Base-by-base conservation (phyloP, 2,888 invertebrate species). In the Macrostomum cliftonense region DNA sequence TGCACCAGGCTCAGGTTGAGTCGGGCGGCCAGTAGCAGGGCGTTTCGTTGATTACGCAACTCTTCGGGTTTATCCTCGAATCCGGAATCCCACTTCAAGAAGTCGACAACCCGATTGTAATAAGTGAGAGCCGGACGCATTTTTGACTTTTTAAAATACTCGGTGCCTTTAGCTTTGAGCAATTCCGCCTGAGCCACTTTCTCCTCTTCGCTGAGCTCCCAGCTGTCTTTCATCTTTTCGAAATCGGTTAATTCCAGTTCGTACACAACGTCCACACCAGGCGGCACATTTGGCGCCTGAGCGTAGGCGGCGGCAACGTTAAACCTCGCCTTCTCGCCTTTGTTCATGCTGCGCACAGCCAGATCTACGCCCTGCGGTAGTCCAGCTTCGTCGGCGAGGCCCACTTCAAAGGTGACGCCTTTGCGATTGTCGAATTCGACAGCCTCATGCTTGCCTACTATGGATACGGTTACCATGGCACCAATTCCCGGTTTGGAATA, bases 141-240 rank as follows among this genome's bases (percentile, higher is more conserved):
- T n/a, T 20, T 28, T 12, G 37, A 36, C 17, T 45, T 21, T 16
- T 19, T 44, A 45, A 42, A 42, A 37, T 84, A 89, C 44, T 77
- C 76, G 0, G 87, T 91, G 43, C 91, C 95, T 63, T 84, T 88
- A 53, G 83, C 82, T 71, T 95, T 95, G 55, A 78, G 80, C 13
- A 82, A 72, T 65, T 80, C 79, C 0, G 83, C 79, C 62, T 83
- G 82, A 50, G 81, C 81, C 7, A 93, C 58, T 64, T 83, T 83
- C 67, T 91, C 84, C 0, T 74, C 68, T 1, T 76, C 74, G 52
- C 82, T 80, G 74, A 93, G 75, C 42, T 82, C 77, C 88, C 89
- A 93, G 43, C 75, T 68, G 56, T 84, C 82, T 58, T 45, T 44
- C 51, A 79, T 79, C 72, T 81, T 82, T 68, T 89, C 89, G 65